phyloP scores from a whole-genome alignment of 2,113 vertebrate genomes.

The Tylochromis polylepis region DNA sequence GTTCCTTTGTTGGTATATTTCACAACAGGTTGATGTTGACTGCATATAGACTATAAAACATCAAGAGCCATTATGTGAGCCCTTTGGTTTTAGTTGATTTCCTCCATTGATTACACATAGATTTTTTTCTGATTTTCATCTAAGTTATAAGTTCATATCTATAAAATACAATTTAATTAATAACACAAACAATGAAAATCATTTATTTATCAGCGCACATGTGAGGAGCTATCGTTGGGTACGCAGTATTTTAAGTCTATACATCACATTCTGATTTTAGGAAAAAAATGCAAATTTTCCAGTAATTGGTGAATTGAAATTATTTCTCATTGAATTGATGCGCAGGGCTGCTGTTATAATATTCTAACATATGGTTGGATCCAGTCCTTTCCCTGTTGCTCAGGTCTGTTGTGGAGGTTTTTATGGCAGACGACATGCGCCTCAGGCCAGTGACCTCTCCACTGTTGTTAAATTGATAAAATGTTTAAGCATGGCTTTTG shows the following conservation, averaged over 20 bases:
- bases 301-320: not conserved
- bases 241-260: not conserved
- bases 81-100: not conserved
- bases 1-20: not conserved
- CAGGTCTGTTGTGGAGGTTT: not conserved
- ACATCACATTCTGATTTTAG: not conserved
- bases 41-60: not conserved
- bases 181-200: not conserved
- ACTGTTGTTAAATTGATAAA: conserved; percentile 52
- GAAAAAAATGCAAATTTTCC: not conserved
- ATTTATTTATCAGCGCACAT: not conserved
- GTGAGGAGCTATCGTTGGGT: not conserved
- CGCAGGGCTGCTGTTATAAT: not conserved
- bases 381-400: not conserved
- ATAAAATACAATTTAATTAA: not conserved
- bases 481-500: conserved; percentile 17
- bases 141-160: not conserved
- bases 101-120: not conserved
- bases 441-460: conserved; percentile 53
- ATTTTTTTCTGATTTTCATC: not conserved
- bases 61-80: not conserved
- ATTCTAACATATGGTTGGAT: not conserved
- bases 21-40: not conserved
- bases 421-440: not conserved
- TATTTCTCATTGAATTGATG: not conserved